A percentile compares a stretch with the other conserved stretches of the same genome.
Conservation (phyloP, 2,113 vertebrate species). For the Mormyrus lacerda region DNA sequence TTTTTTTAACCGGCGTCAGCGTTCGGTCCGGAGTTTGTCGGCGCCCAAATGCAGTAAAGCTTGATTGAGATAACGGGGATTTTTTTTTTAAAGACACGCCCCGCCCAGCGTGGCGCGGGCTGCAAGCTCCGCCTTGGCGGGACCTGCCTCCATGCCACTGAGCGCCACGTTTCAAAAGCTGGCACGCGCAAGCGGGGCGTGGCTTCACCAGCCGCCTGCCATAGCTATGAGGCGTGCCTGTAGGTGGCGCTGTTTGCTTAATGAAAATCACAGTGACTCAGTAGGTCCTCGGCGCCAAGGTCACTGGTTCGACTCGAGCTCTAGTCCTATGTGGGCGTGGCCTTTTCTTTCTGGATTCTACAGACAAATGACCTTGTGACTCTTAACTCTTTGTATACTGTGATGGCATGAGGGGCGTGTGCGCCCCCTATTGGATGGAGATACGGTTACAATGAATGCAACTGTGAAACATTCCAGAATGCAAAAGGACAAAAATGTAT, state of each 20-base stretch:
- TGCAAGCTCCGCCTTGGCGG: background rate
- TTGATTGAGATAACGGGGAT: background rate
- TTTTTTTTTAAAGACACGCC: background rate
- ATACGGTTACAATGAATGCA: background rate
- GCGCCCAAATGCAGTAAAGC: background rate
- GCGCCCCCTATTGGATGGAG: background rate
- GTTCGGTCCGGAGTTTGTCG: background rate
- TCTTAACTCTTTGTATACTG: background rate
- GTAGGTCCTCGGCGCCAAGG: background rate
- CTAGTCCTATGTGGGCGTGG: background rate
- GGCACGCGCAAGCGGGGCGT: background rate
- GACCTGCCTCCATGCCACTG: background rate
- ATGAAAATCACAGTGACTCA: background rate
- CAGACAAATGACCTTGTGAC: background rate
- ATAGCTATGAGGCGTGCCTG: background rate
- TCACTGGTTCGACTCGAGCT: background rate
- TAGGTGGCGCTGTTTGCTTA: background rate
- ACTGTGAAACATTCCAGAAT: background rate
- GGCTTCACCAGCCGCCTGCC: background rate
- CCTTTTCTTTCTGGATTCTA: background rate
- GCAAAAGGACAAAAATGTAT: background rate
- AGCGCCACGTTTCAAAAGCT: background rate
- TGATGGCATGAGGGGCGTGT: background rate
- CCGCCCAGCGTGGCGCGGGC: background rate
- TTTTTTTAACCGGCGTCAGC: background rate